Base-by-base conservation (phyloP, 2,797 vertebrate genomes). In the Propithecus perrieri region DNA sequence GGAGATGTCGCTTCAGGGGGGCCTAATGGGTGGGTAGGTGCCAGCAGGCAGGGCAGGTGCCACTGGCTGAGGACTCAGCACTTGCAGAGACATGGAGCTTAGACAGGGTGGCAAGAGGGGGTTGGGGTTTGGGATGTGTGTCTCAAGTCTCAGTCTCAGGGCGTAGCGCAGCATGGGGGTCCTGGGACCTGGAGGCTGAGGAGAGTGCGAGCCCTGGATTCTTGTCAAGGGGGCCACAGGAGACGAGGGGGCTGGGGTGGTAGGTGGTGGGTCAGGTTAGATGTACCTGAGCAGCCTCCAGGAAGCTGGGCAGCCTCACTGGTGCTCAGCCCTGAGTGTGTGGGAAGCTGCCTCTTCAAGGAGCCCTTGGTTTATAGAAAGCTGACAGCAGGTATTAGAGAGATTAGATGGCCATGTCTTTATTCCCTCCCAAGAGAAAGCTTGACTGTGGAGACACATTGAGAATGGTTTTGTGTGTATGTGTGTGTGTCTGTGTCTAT, bases 1-100 rank as follows among this genome's bases (percentile, higher is more conserved):
- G 71, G 74, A 89, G 55, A 3, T 18, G 46, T 26, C 8, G 0
- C 43, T 46, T 28, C 0, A 0, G 0, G 20, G 35, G 2, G 57
- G 14, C 9, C 12, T 61, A 7, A 13, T 46, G n/a, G 30, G 0
- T 14, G 10, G 7, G 18, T 26, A 18, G 79, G 61, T 1, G 26
- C 61, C 28, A 15, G 20, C 61, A 26, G 65, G 33, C 20, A 59
- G 10, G 7, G 18, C 22, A 18, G 79, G 61, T 1, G 26, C 61
- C 28, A 15, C 67, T 26, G 41, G 79, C 13, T 5, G 0, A 24
- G 46, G 53, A 72, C 72, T 4, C 28, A 2, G 28, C 17, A 0
- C 46, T 33, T 6, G 3, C 7, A 4, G 57, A 89, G 28, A 15
- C 3, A 0, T 18, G 28, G 75, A 46, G 0, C 30, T 14, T 43